Evolutionary conservation across 2,113 vertebrate species (phyloP).

Genomic region (Columba janthina): DNA sequence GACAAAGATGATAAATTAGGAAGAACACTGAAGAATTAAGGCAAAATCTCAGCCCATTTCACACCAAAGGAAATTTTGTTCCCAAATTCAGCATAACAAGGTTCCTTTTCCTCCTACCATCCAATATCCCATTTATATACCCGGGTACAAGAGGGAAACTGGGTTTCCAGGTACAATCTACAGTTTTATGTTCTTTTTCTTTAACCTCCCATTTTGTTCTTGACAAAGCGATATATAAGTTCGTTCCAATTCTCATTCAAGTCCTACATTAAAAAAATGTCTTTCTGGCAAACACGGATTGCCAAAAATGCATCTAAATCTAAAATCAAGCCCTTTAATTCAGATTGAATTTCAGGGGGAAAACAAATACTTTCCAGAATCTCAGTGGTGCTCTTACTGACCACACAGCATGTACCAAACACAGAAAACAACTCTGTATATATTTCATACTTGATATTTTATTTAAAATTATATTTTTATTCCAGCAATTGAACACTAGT

Average conservation of each 20-base stretch:
- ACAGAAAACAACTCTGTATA: neutral
- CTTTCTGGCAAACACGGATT: neutral
- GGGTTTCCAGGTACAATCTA: neutral
- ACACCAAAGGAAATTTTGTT: neutral
- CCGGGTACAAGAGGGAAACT: no score
- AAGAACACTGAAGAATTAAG: neutral
- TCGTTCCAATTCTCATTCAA: neutral
- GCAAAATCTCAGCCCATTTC: neutral
- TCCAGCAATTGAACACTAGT: neutral
- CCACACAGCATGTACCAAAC: no score
- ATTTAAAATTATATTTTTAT: neutral
- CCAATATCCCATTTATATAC: fast-evolving
- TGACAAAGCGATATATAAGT: neutral
- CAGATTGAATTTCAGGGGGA: neutral
- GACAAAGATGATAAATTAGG: neutral
- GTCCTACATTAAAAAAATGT: neutral
- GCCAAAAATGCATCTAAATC: neutral
- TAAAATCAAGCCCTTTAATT: neutral
- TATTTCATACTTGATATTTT: neutral
- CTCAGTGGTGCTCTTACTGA: neutral
- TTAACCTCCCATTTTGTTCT: neutral
- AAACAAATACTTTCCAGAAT: neutral
- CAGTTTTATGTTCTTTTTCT: neutral
- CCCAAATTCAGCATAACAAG: neutral
- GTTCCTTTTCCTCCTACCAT: neutral